phyloP scores from a whole-genome alignment of 2,113 vertebrate species.

The Lichenostomus cassidix region DNA sequence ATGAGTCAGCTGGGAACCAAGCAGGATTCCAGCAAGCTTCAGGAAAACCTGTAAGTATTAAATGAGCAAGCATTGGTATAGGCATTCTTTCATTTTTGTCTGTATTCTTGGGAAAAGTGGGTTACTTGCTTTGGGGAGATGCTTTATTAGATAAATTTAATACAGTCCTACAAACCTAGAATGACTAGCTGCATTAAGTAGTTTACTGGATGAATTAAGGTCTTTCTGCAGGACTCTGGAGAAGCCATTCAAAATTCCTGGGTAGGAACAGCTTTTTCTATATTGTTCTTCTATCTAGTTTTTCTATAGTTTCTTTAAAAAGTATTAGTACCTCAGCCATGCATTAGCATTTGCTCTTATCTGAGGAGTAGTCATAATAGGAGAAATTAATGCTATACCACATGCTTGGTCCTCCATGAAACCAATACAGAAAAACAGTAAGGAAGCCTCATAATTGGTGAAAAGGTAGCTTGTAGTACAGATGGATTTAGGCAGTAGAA shows the following conservation, averaged over 20 bases:
- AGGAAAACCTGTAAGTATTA: slow-evolving; percentile 89
- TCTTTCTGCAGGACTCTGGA: not conserved
- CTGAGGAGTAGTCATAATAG: not conserved
- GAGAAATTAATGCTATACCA: not conserved
- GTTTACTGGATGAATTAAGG: not conserved
- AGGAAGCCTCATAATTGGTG: not conserved
- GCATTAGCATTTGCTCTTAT: not conserved
- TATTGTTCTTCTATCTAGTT: not conserved
- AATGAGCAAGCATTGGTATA: not conserved
- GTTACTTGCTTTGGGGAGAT: not conserved
- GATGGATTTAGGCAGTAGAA: not conserved
- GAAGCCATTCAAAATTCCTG: not conserved
- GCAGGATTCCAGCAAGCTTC: slow-evolving; percentile 90
- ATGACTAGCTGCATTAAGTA: not conserved
- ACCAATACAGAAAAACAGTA: not conserved
- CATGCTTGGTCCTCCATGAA: not conserved
- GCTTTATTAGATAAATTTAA: not conserved
- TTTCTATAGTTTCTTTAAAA: not conserved
- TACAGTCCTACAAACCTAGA: not conserved
- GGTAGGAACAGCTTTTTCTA: not conserved
- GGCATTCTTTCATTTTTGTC: not conserved
- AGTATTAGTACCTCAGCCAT: not conserved
- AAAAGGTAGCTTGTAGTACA: not conserved
- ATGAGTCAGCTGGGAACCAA: slow-evolving; percentile 92
- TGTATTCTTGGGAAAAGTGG: not conserved